Evolutionary conservation across 2,113 vertebrate genomes (phyloP).

Genomic region (Isichthys henryi): DNA sequence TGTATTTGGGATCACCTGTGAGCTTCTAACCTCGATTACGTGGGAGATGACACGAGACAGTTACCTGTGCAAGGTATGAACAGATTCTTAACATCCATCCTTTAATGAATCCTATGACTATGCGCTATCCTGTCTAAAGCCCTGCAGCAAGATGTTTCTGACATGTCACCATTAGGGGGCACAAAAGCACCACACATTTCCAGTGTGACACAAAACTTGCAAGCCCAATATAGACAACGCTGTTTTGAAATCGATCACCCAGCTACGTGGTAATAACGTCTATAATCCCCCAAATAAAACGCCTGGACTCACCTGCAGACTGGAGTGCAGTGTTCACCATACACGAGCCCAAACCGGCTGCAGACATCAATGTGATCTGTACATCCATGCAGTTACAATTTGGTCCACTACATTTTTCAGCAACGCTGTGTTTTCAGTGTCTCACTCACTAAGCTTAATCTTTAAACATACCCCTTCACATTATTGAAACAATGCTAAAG

Average conservation of each 20-base stretch:
- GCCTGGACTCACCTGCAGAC: neutral
- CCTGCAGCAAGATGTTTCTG: neutral
- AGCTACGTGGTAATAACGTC: neutral
- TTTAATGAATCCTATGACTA: neutral
- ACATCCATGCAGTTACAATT: neutral
- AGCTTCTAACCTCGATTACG: neutral
- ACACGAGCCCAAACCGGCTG: neutral
- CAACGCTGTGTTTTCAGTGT: neutral
- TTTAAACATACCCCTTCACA: slow-evolving; percentile 1
- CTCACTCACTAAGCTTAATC: neutral
- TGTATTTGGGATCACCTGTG: neutral
- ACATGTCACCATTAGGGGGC: slow-evolving; percentile 9
- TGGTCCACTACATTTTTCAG: slow-evolving; percentile 14
- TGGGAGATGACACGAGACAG: neutral
- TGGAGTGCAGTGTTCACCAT: neutral
- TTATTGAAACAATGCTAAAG: neutral
- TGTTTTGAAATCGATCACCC: neutral
- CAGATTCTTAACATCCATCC: neutral
- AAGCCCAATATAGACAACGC: neutral
- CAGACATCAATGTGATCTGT: neutral
- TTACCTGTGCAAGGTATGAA: neutral
- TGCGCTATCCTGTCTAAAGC: neutral
- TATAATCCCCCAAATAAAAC: neutral
- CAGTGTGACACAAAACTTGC: neutral
- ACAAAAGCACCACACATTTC: neutral